Evolutionary conservation across 2,113 vertebrate species (phyloP).

Genomic region (Bungarus multicinctus): DNA sequence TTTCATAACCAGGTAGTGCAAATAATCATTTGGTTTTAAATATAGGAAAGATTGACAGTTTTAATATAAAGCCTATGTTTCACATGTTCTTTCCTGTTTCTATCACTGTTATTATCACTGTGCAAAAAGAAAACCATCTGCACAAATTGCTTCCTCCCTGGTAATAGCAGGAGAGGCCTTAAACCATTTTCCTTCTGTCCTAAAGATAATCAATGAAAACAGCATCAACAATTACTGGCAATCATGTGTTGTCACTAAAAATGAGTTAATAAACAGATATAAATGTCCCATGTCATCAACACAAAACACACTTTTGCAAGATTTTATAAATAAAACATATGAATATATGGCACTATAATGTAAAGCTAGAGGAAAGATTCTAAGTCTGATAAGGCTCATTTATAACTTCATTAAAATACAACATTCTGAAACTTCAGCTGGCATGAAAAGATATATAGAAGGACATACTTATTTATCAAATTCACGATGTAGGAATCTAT

Average conservation of each 20-base stretch:
- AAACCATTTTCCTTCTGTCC: background rate
- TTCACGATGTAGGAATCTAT: background rate
- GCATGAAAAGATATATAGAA: background rate
- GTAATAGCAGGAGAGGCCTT: slow-evolving; percentile 11
- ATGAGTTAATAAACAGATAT: slow-evolving; percentile 33
- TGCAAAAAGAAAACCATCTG: slow-evolving; percentile 38
- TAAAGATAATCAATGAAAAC: background rate
- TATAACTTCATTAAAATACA: background rate
- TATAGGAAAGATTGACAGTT: slow-evolving; percentile 50
- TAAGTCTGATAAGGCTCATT: background rate
- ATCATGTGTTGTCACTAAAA: slow-evolving; percentile 40
- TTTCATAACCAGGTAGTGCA: slow-evolving; percentile 42
- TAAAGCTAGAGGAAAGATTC: background rate
- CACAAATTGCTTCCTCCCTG: slow-evolving; percentile 37
- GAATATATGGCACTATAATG: accelerated
- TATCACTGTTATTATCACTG: slow-evolving; percentile 49
- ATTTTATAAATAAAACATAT: background rate
- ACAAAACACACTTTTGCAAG: slow-evolving; percentile 16
- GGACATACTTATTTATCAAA: background rate
- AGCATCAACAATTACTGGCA: slow-evolving; percentile 56
- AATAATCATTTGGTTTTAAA: slow-evolving; percentile 49
- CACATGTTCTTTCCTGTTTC: background rate
- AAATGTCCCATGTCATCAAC: slow-evolving; percentile 20
- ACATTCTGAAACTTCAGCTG: background rate
- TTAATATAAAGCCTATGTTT: slow-evolving; percentile 11